Percentiles rank a stretch among this genome's conserved stretches.
These are phyloP conservation scores for Siniperca undulata DNA, from an alignment of 2,797 vertebrate genomes.

Conservation along the genomic window DNA sequence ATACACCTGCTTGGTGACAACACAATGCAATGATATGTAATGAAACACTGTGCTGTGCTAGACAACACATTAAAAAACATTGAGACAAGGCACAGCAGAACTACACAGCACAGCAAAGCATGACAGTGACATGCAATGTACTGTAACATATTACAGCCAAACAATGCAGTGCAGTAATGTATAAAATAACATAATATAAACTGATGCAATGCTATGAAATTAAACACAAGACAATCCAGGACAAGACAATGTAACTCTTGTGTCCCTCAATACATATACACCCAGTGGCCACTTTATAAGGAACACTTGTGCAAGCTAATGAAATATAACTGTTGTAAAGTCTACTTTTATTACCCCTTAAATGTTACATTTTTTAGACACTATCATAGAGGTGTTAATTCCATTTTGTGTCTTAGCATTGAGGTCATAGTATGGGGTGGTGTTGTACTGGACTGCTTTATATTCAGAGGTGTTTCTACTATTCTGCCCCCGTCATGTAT, in stretches of 20 bases:
- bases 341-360: background rate
- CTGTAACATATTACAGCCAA: slow-evolving; percentile 29
- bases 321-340: background rate
- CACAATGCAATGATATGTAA: slow-evolving; percentile 52
- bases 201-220: slow-evolving; percentile 48
- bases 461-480: background rate
- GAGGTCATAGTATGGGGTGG: too few relatives aligned
- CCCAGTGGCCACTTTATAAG: background rate
- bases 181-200: slow-evolving; percentile 14
- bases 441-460: too few relatives aligned
- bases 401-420: background rate
- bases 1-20: slow-evolving; percentile 67
- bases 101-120: background rate
- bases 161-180: background rate
- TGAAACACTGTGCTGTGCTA: slow-evolving; percentile 1
- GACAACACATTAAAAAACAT: slow-evolving; percentile 18
- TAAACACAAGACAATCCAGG: background rate
- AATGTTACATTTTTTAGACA: background rate
- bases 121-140: slow-evolving; percentile 36
- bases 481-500: background rate
- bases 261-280: background rate
- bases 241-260: background rate
- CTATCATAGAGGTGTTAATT: too few relatives aligned
- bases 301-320: background rate
- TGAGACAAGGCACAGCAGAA: slow-evolving; percentile 1